phyloP scores from a whole-genome alignment of 2,113 vertebrate genomes.

The Alligator sinensis region DNA sequence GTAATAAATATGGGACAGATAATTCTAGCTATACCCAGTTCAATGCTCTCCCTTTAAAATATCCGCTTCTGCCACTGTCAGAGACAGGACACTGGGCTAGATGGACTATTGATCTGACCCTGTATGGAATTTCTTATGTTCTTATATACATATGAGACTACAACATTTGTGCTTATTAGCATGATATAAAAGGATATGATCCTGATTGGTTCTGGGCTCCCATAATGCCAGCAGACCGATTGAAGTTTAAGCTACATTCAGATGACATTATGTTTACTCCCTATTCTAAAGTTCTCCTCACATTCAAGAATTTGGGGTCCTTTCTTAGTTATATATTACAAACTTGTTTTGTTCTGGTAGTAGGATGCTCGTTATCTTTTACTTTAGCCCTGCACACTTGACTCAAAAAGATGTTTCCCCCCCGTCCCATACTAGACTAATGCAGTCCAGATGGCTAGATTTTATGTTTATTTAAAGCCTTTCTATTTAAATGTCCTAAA shows the following conservation, averaged over 20 bases:
- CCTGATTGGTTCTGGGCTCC: not conserved
- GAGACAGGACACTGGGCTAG: too few relatives aligned
- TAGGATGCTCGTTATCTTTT: slow-evolving; percentile 54
- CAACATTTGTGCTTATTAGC: not conserved
- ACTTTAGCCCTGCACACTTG: slow-evolving; percentile 58
- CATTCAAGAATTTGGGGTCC: not conserved
- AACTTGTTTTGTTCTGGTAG: slow-evolving; percentile 32
- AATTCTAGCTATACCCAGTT: too few relatives aligned
- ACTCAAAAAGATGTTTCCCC: slow-evolving; percentile 37
- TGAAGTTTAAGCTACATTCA: not conserved
- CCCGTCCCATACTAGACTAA: slow-evolving; percentile 26
- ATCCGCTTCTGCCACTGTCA: too few relatives aligned
- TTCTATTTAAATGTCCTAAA: slow-evolving; percentile 60
- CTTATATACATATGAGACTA: too few relatives aligned
- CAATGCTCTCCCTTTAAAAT: too few relatives aligned
- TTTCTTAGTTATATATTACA: slow-evolving; percentile 26
- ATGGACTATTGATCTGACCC: too few relatives aligned
- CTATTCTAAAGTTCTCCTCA: not conserved
- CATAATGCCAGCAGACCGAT: not conserved
- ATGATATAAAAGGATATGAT: not conserved
- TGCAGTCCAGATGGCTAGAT: slow-evolving; percentile 57
- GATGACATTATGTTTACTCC: not conserved
- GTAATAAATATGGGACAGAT: too few relatives aligned
- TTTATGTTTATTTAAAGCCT: slow-evolving; percentile 48
- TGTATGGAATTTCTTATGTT: too few relatives aligned